These are phyloP conservation scores for Liasis olivaceus DNA, from an alignment of 2,797 vertebrate genomes.

Conservation along the genomic window DNA sequence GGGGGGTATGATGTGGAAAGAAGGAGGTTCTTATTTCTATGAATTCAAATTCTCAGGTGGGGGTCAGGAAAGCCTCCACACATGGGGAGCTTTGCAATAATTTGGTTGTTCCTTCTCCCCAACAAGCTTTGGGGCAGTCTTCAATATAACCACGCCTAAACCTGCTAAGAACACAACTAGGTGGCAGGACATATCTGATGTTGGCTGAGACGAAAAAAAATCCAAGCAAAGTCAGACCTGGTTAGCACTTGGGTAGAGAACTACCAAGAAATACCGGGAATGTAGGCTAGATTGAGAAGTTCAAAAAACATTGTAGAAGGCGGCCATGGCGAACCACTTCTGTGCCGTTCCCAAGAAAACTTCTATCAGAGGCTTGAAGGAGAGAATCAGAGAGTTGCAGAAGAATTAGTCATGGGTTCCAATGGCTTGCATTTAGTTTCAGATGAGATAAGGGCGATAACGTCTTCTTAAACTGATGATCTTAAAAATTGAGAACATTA, in stretches of 20 bases:
- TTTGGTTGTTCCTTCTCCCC: not conserved
- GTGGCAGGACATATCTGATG: not conserved
- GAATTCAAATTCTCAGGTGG: not conserved
- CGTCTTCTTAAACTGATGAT: not conserved
- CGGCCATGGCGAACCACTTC: not conserved
- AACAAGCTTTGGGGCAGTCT: not conserved
- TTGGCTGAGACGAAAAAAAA: not conserved
- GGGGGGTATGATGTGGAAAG: not conserved
- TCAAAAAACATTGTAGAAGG: not conserved
- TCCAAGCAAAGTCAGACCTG: not conserved
- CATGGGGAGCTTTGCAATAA: not conserved
- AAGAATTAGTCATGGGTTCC: not conserved
- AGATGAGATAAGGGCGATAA: not conserved
- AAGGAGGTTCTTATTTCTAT: not conserved
- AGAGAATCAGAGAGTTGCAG: not conserved
- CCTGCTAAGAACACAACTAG: not conserved
- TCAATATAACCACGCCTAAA: not conserved
- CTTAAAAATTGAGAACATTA: not conserved
- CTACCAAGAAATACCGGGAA: not conserved
- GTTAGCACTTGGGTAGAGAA: not conserved
- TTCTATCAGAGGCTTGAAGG: not conserved
- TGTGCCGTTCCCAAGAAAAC: not conserved
- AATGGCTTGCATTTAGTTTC: not conserved
- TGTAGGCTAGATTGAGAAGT: not conserved
- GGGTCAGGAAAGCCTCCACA: too few species aligned